These are phyloP conservation scores for Nerophis ophidion DNA, from an alignment of 2,113 vertebrate genomes.

Conservation along the genomic window DNA sequence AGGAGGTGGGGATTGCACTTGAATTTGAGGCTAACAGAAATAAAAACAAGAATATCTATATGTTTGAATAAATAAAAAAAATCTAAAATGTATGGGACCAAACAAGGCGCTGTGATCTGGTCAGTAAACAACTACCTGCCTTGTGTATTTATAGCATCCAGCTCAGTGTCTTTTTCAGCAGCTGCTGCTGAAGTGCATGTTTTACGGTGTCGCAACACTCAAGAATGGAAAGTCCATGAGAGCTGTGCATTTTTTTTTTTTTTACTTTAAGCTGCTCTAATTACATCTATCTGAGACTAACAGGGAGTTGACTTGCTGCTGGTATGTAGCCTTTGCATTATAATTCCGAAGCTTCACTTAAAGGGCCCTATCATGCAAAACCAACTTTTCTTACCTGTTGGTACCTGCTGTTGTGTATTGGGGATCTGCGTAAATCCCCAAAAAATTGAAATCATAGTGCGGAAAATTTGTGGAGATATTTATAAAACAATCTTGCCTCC, in stretches of 20 bases:
- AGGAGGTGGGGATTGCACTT: slow-evolving; percentile 28
- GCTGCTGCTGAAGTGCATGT: background rate
- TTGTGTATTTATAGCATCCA: slow-evolving; percentile 11
- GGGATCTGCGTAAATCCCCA: no score
- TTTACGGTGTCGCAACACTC: background rate
- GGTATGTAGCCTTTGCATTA: slow-evolving; percentile 13
- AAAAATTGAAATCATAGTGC: no score
- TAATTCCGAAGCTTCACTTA: slow-evolving; percentile 4
- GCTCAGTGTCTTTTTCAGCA: slow-evolving; percentile 15
- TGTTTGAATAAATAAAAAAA: background rate
- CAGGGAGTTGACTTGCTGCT: slow-evolving; percentile 13
- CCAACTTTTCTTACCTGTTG: no score
- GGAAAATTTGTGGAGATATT: no score
- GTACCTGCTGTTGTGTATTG: no score
- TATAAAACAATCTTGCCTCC: no score
- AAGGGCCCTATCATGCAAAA: background rate
- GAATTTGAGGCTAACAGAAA: slow-evolving; percentile 30
- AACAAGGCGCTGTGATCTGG: background rate
- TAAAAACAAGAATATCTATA: background rate
- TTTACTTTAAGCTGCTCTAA: slow-evolving; percentile 32
- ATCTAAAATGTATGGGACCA: background rate
- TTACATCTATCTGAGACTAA: background rate
- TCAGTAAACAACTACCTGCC: background rate
- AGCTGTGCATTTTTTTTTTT: slow-evolving; percentile 4
- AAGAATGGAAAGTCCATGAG: slow-evolving; percentile 7